Percentiles rank a stretch among this genome's conserved stretches.
Conservation (phyloP, 2,797 vertebrate species). For the Anolis apletophallus region DNA sequence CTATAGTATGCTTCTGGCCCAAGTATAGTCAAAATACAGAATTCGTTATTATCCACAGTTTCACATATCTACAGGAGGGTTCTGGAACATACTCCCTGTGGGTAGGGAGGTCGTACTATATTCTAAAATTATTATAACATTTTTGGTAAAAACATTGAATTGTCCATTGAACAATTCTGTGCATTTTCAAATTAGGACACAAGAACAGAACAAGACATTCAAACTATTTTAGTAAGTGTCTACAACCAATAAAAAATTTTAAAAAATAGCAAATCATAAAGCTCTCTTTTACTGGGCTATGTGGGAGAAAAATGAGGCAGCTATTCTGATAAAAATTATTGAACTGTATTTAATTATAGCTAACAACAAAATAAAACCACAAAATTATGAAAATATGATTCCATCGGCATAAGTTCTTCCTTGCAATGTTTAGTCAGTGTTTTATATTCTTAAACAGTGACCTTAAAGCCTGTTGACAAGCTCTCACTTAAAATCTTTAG, state of each 20-base stretch:
- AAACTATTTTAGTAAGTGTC: slow-evolving; percentile 2
- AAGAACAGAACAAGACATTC: neutral
- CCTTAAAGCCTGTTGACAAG: neutral
- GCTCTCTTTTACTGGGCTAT: neutral
- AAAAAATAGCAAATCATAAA: slow-evolving; percentile 12
- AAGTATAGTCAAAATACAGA: too few species aligned
- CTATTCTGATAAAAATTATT: neutral
- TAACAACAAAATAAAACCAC: neutral
- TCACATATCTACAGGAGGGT: too few species aligned
- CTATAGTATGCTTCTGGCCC: too few species aligned
- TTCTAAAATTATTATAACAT: neutral
- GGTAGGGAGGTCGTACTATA: too few species aligned
- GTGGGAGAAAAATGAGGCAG: neutral
- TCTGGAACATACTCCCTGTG: too few species aligned
- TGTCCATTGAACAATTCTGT: neutral
- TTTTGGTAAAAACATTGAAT: neutral
- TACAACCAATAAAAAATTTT: neutral
- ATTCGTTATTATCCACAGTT: too few species aligned
- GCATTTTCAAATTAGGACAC: neutral
- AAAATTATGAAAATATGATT: neutral
- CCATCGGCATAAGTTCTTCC: neutral
- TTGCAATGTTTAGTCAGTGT: neutral
- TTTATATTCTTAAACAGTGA: neutral
- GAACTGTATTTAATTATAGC: neutral
- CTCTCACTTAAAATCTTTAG: neutral